These are phyloP conservation scores for Pithys albifrons DNA, from an alignment of 2,113 vertebrate species.

Conservation along the genomic window DNA sequence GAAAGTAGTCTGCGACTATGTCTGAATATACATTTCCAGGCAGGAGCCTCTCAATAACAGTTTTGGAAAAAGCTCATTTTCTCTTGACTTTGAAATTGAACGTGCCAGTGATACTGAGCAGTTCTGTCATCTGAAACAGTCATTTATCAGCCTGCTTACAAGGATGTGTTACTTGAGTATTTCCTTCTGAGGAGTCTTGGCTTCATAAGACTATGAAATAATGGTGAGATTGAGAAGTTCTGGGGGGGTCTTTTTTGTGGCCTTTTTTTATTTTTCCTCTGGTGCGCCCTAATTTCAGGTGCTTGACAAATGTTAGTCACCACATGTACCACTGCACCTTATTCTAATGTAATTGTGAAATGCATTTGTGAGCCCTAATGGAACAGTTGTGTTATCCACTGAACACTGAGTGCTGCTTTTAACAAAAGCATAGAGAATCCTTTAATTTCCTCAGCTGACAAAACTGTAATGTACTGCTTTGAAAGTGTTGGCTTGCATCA, in stretches of 20 bases:
- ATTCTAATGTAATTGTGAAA: background rate
- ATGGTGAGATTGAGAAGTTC: background rate
- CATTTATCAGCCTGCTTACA: background rate
- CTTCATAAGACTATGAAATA: background rate
- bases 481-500: background rate
- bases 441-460: background rate
- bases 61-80: constrained; percentile 13
- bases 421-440: background rate
- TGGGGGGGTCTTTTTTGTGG: background rate
- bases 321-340: background rate
- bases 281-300: background rate
- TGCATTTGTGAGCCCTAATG: background rate
- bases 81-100: constrained; percentile 1
- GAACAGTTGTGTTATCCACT: background rate
- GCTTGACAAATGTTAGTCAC: background rate
- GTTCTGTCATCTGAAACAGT: background rate
- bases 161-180: background rate
- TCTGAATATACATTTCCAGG: background rate
- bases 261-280: background rate
- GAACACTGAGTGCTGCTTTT: background rate
- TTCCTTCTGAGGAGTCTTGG: background rate
- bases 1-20: background rate
- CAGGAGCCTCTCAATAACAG: background rate
- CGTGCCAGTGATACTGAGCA: background rate
- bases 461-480: background rate